phyloP scores from a whole-genome alignment of 2,888 invertebrate genomes.

The Cordilura impudica region DNA sequence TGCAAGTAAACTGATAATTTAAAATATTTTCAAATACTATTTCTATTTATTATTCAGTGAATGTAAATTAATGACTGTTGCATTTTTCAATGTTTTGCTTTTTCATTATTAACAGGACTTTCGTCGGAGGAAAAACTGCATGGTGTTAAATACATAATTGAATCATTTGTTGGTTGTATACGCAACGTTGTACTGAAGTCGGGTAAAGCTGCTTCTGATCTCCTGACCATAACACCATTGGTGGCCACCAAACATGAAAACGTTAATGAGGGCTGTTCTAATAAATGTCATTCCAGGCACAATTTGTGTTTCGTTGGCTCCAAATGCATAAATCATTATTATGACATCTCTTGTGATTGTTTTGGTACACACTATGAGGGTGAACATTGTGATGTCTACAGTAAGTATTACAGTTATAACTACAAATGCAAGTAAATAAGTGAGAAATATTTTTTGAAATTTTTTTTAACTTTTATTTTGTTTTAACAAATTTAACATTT shows the following conservation, averaged over 20 bases:
- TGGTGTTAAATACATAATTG: slow-evolving; percentile 94
- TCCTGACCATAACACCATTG: slow-evolving; percentile 88
- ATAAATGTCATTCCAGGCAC: slow-evolving; percentile 88
- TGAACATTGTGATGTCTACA: slow-evolving; percentile 92
- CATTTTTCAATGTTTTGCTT: not conserved
- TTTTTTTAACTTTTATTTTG: no score
- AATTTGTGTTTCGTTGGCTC: slow-evolving; percentile 93
- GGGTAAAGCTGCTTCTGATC: slow-evolving; percentile 90
- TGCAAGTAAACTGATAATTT: no score
- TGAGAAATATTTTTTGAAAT: no score
- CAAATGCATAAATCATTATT: slow-evolving; percentile 94
- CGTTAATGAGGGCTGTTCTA: slow-evolving; percentile 91
- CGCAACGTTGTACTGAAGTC: slow-evolving; percentile 91
- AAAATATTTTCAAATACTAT: no score
- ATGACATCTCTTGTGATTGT: slow-evolving; percentile 93
- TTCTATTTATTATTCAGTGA: no score
- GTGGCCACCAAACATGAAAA: slow-evolving; percentile 93
- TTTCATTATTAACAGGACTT: slow-evolving; percentile 80
- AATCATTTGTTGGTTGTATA: slow-evolving; percentile 95
- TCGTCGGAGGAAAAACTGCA: slow-evolving; percentile 93
- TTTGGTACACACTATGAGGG: slow-evolving; percentile 95
- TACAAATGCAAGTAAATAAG: no score
- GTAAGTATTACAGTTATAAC: no score
- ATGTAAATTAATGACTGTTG: no score
- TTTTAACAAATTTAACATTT: no score